Percentiles rank a stretch among this genome's conserved stretches.
Conservation (phyloP, 1,140 invertebrate genomes). For the Antheraea pernyi region DNA sequence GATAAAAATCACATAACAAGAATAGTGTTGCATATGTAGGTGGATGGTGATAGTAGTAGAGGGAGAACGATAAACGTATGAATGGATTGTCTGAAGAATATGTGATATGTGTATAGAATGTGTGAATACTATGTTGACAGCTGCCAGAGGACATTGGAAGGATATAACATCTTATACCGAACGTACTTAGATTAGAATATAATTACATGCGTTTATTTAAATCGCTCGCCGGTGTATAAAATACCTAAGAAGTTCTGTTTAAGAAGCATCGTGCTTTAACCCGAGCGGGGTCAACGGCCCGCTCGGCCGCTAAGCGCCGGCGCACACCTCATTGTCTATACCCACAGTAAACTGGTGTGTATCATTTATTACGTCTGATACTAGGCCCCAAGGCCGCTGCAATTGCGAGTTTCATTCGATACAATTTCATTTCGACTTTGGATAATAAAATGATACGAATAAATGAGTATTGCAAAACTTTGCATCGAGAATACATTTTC, state of each 20-base stretch:
- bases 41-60: too few relatives aligned
- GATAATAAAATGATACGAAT: background rate
- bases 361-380: background rate
- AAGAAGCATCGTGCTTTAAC: conserved; percentile 66
- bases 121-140: too few relatives aligned
- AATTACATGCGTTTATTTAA: background rate
- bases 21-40: too few relatives aligned
- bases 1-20: too few relatives aligned
- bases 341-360: conserved; percentile 27
- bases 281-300: conserved; percentile 53
- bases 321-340: conserved; percentile 43
- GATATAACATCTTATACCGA: too few relatives aligned
- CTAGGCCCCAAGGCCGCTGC: conserved; percentile 2
- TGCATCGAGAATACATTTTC: background rate
- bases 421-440: background rate
- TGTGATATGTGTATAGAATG: too few relatives aligned
- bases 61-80: too few relatives aligned
- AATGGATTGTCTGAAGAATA: too few relatives aligned
- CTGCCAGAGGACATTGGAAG: too few relatives aligned
- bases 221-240: conserved; percentile 9
- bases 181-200: too few relatives aligned
- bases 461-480: background rate
- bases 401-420: background rate
- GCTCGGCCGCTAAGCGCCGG: conserved; percentile 47
- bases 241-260: conserved; percentile 71